phyloP scores from a whole-genome alignment of 2,888 invertebrate genomes.

The Drosophila rellima region DNA sequence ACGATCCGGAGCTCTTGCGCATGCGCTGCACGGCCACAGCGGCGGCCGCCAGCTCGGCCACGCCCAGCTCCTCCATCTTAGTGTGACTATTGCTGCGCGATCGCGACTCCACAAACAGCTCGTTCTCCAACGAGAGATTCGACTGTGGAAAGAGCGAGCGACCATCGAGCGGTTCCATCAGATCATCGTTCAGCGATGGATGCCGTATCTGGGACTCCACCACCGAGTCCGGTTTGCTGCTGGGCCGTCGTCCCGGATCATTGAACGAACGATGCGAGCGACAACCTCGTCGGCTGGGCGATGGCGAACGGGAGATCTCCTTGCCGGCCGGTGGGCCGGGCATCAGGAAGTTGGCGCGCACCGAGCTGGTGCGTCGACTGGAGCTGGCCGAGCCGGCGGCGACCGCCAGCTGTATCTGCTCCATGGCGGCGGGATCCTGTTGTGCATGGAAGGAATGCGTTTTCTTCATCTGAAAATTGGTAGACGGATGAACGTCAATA shows the following conservation, averaged over 20 bases:
- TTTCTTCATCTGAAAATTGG: conserved; percentile 86
- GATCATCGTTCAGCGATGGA: conserved; percentile 85
- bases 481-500: conserved; percentile 85
- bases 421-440: conserved; percentile 84
- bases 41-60: conserved; percentile 73
- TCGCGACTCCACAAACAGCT: conserved; percentile 84
- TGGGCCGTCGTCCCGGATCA: conserved; percentile 83
- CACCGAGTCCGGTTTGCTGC: conserved; percentile 82
- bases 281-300: conserved; percentile 85
- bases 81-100: conserved; percentile 85
- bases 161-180: conserved; percentile 79
- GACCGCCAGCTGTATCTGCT: conserved; percentile 79
- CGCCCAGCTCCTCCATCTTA: conserved; percentile 84
- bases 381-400: conserved; percentile 76
- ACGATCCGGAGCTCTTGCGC: conserved; percentile 83
- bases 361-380: conserved; percentile 85
- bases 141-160: conserved; percentile 79
- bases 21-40: conserved; percentile 70
- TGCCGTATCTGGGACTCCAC: conserved; percentile 84
- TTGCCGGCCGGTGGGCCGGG: conserved; percentile 82
- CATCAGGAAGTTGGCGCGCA: conserved; percentile 84
- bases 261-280: conserved; percentile 86
- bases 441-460: conserved; percentile 86
- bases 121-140: conserved; percentile 85
- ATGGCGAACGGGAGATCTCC: conserved; percentile 84